Base-by-base conservation (phyloP, 2,113 vertebrate species). In the Morone chrysops region DNA sequence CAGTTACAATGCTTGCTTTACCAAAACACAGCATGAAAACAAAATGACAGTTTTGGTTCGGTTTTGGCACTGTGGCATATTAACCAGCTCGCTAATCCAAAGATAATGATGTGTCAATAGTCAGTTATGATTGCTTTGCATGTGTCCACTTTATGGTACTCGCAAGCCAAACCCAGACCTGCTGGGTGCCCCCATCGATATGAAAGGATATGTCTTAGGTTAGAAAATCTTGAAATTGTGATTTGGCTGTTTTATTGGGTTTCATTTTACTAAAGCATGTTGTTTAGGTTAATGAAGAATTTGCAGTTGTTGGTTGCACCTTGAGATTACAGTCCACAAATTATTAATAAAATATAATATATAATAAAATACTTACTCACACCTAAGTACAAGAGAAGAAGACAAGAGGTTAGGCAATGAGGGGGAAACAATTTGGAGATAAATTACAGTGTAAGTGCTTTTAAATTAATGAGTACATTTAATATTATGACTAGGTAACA, bases 81-180 rank as follows among this genome's bases (percentile, higher is more conserved):
- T 16, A 50, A 62, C 11, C 38, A 51, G 48, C 20, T 40, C 8
- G 0, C 45, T 18, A 50, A 45, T 14, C 20, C 71, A 77, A 75
- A 68, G 60, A 57, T 51, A 54, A 76, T 22, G 5, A 36, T 6
- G 76, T 71, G 54, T 40, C 48, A 74, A 38, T 56, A 71, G 40
- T 47, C 25, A 18, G 18, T 69, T 82, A 47, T n/a, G 25, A 83
- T 47, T 57, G 18, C n/a, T n/a, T 18, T 36, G 43, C 25, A 61
- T n/a, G 11, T 25, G 41, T n/a, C 5, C n/a, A 59, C 12, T 66
- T 36, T 70, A 1, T 18, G 20, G 66, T 51, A 77, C 38, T 56
- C 61, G 0, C 18, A 10, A 50, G 36, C 11, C n/a, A 70, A 74
- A 51, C 38, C 9, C 45, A 53, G 18, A 67, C 43, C 56, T 59